These are phyloP conservation scores for Coptodon rendalli DNA, from an alignment of 2,113 vertebrate genomes.

Conservation along the genomic window DNA sequence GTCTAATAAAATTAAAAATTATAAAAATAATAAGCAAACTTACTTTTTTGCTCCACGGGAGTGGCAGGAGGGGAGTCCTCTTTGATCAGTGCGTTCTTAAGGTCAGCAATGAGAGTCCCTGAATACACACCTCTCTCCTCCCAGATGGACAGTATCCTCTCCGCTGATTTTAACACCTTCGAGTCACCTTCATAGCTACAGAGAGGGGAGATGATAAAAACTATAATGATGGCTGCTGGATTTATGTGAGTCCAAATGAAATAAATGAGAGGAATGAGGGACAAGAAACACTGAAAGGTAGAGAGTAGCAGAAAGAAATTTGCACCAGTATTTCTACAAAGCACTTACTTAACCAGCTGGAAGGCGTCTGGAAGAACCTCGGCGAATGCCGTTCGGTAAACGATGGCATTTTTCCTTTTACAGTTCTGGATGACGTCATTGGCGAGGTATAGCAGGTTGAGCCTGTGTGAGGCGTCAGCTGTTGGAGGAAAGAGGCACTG, in stretches of 20 bases:
- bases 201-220: not conserved
- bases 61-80: conserved; percentile 63
- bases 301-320: not conserved
- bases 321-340: not conserved
- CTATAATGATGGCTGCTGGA: not conserved
- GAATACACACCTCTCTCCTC: conserved; percentile 92
- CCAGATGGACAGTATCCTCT: conserved; percentile 94
- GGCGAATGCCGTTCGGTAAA: conserved; percentile 89
- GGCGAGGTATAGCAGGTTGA: conserved; percentile 93
- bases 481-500: not conserved
- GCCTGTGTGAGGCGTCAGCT: conserved; percentile 85
- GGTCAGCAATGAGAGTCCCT: conserved; percentile 81
- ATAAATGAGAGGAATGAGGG: not conserved
- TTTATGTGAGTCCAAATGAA: not conserved
- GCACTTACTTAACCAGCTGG: conserved; percentile 85
- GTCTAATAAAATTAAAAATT: not conserved
- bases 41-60: conserved; percentile 62
- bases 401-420: conserved; percentile 91
- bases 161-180: conserved; percentile 83
- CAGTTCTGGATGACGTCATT: conserved; percentile 98
- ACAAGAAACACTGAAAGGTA: not conserved
- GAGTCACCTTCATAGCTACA: conserved; percentile 75
- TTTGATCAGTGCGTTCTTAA: conserved; percentile 72
- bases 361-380: conserved; percentile 89
- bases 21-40: not conserved